These are phyloP conservation scores for Podarcis siculus DNA, from an alignment of 2,797 vertebrate genomes.

Conservation along the genomic window DNA sequence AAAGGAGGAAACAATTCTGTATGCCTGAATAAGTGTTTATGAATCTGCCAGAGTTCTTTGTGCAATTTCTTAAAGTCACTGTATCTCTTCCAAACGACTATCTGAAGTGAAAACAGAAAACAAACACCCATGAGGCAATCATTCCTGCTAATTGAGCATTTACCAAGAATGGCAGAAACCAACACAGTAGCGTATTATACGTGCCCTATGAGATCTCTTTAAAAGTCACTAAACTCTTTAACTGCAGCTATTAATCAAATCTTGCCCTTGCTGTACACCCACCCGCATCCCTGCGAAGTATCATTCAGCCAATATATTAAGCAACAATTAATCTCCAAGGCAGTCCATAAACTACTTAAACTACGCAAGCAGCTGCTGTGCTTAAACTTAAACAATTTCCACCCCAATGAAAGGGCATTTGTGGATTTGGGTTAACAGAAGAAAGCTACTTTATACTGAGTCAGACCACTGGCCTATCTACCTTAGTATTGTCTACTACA, in stretches of 20 bases:
- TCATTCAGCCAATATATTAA: background rate
- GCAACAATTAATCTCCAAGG: background rate
- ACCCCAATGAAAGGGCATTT: background rate
- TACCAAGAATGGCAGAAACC: constrained; percentile 9
- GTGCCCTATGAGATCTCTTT: background rate
- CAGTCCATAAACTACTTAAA: background rate
- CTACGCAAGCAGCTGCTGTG: background rate
- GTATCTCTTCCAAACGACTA: constrained; percentile 98
- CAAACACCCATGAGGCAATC: constrained; percentile 44
- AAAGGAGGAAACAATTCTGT: constrained; percentile 97
- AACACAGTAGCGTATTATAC: constrained; percentile 26
- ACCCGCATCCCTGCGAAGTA: background rate
- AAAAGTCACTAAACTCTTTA: background rate
- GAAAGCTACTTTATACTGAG: no score
- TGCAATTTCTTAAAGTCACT: constrained; percentile 98
- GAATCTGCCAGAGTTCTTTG: constrained; percentile 94
- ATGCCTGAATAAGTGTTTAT: constrained; percentile 90
- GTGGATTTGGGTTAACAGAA: no score
- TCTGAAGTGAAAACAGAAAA: constrained; percentile 79
- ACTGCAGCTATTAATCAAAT: background rate
- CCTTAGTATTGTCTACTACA: no score
- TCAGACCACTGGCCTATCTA: no score
- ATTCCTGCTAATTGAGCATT: constrained; percentile 23
- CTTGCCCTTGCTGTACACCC: background rate
- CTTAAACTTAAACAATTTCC: no score